Conservation (phyloP, 2,113 vertebrate genomes). For the Labeo rohita region DNA sequence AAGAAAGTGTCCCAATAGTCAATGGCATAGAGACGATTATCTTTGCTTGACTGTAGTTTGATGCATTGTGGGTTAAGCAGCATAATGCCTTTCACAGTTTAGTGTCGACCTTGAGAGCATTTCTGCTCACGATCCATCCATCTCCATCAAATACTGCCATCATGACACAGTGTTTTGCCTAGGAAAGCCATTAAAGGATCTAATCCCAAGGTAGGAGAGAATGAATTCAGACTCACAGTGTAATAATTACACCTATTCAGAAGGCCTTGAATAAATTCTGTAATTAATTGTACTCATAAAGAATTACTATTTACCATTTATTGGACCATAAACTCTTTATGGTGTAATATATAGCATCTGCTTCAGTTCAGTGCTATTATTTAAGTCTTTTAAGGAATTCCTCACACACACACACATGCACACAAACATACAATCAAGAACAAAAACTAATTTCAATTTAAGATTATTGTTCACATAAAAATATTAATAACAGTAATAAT, state of each 20-base stretch:
- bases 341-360: slow-evolving; percentile 20
- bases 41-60: slow-evolving; percentile 19
- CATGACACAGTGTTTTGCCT: slow-evolving; percentile 32
- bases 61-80: slow-evolving; percentile 40
- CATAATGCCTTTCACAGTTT: slow-evolving; percentile 38
- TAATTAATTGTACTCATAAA: slow-evolving; percentile 38
- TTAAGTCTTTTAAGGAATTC: background rate
- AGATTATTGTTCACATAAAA: background rate
- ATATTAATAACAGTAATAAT: too few species aligned
- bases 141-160: slow-evolving; percentile 35
- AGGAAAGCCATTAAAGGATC: slow-evolving; percentile 21
- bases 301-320: slow-evolving; percentile 33
- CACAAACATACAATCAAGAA: background rate
- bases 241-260: background rate
- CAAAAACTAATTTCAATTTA: background rate
- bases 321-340: slow-evolving; percentile 25
- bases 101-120: slow-evolving; percentile 37
- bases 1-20: background rate
- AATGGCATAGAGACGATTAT: slow-evolving; percentile 19
- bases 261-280: background rate
- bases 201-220: slow-evolving; percentile 9
- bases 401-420: background rate
- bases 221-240: background rate
- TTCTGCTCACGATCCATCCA: slow-evolving; percentile 26
- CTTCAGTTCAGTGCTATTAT: background rate